These are phyloP conservation scores for Trichosurus vulpecula DNA, from an alignment of 2,797 vertebrate species.

Conservation along the genomic window DNA sequence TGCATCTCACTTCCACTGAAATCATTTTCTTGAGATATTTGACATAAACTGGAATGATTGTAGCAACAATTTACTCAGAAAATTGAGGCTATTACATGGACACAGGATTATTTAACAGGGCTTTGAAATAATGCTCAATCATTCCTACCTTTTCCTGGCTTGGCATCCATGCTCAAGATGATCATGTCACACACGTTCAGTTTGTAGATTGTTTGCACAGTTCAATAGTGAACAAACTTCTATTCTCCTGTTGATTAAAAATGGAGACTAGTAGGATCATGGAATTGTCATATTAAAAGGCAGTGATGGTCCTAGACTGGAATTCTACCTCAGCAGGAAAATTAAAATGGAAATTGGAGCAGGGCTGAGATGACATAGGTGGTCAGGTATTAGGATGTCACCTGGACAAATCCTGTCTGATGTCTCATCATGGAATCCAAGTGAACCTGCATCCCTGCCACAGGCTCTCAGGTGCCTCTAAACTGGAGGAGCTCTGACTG, in stretches of 20 bases:
- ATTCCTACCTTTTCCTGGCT: neutral
- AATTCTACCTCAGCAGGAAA: neutral
- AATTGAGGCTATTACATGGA: constrained; percentile 1
- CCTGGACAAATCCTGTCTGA: neutral
- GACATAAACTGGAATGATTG: neutral
- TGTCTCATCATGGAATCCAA: neutral
- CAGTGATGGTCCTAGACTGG: neutral
- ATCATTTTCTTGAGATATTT: constrained; percentile 3
- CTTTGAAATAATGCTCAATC: neutral
- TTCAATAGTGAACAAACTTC: neutral
- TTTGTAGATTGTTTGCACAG: neutral
- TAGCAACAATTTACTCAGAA: neutral
- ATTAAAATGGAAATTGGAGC: neutral
- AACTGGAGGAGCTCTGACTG: neutral
- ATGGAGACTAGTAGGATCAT: neutral
- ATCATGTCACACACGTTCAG: neutral
- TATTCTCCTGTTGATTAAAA: neutral
- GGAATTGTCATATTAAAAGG: neutral
- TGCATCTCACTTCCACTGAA: constrained; percentile 1
- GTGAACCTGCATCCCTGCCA: neutral
- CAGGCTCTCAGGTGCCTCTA: neutral
- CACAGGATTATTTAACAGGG: neutral
- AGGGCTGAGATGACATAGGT: neutral
- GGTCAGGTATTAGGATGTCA: neutral
- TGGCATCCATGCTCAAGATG: neutral